Evolutionary conservation across 2,888 invertebrate genomes (phyloP).

Genomic region (Hedychridium roseum): DNA sequence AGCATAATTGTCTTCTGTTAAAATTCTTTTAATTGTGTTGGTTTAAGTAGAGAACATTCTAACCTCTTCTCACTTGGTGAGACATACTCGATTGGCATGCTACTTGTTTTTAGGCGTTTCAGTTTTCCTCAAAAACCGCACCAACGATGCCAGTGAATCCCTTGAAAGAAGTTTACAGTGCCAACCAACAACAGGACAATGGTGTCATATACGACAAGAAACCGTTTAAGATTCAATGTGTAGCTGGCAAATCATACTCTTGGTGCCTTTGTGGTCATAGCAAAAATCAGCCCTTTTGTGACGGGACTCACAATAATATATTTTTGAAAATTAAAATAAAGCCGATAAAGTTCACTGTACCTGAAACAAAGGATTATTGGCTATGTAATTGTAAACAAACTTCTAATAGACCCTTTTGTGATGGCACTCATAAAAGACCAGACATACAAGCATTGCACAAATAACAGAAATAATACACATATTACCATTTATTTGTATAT

Average conservation of each 20-base stretch:
- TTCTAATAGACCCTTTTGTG: constrained; percentile 92
- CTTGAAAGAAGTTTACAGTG: constrained; percentile 70
- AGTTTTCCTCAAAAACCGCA: constrained; percentile 18
- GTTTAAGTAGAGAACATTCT: no score
- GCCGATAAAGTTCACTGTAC: constrained; percentile 85
- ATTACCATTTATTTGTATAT: no score
- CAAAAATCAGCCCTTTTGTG: constrained; percentile 92
- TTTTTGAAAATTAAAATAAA: constrained; percentile 78
- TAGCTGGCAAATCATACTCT: constrained; percentile 68
- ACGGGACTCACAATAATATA: constrained; percentile 85
- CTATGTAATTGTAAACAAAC: constrained; percentile 99
- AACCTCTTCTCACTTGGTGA: no score
- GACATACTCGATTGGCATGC: no score
- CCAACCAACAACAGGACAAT: constrained; percentile 72
- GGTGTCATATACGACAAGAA: constrained; percentile 88
- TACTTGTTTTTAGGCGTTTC: no score
- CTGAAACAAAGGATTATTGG: constrained; percentile 91
- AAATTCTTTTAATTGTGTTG: no score
- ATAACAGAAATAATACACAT: no score
- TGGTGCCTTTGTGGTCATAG: constrained; percentile 98
- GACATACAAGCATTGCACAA: constrained; percentile 62
- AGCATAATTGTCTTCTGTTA: no score
- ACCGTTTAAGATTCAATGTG: constrained; percentile 81
- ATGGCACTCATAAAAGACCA: constrained; percentile 87
- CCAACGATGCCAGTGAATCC: constrained; percentile 75